Percentiles rank a stretch among this genome's conserved stretches.
phyloP scores from a whole-genome alignment of 2,113 vertebrate species.

The Gnathonemus longibarbis region DNA sequence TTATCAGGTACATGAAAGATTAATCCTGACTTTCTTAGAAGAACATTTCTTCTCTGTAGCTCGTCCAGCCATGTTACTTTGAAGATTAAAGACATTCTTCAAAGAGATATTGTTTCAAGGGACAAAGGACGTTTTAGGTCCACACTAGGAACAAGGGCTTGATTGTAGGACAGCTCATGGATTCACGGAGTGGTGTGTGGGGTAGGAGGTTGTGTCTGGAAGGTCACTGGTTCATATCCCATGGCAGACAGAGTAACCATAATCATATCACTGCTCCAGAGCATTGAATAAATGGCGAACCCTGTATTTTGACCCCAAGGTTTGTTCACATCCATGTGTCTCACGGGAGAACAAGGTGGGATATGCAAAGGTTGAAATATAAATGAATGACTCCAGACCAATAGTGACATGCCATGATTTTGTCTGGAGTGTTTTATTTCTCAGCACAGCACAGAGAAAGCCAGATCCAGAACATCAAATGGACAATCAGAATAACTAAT shows the following conservation, averaged over 20 bases:
- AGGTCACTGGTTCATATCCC: not conserved
- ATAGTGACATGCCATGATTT: not conserved
- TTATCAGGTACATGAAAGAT: conserved; percentile 5
- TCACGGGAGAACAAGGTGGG: not conserved
- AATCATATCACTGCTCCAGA: not conserved
- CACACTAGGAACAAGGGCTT: not conserved
- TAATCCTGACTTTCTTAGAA: not conserved
- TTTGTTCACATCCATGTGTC: not conserved
- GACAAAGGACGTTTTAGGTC: not conserved
- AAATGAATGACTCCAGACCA: not conserved
- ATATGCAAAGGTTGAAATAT: not conserved
- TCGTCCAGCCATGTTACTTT: not conserved
- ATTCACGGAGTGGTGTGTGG: not conserved
- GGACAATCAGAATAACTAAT: not conserved
- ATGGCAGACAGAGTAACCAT: not conserved
- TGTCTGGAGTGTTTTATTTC: not conserved
- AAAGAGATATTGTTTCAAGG: not conserved
- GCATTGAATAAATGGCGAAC: not conserved
- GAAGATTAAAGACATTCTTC: not conserved
- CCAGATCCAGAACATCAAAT: not conserved
- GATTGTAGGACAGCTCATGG: not conserved
- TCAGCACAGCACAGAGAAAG: not conserved
- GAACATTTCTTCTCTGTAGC: not conserved
- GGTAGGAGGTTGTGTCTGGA: not conserved
- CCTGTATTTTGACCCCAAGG: not conserved